Evolutionary conservation across 2,888 invertebrate species (phyloP).

Genomic region (Leptodirus hochenwartii): DNA sequence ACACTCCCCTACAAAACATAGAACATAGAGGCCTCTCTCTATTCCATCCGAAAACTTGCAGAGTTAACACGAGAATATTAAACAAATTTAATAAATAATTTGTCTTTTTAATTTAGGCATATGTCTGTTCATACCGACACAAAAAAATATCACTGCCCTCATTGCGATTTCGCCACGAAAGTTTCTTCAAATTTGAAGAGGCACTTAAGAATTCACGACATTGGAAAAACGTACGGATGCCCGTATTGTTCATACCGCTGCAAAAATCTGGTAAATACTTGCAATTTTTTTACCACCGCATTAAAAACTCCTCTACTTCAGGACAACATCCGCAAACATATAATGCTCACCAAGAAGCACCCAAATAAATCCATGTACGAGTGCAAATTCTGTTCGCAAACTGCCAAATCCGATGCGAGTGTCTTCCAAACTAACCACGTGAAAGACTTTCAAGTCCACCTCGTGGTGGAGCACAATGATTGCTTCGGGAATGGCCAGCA

Average conservation of each 20-base stretch:
- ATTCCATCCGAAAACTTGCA: no score
- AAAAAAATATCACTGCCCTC: conserved; percentile 39
- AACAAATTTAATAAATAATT: no score
- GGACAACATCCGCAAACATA: conserved; percentile 81
- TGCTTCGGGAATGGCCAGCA: no score
- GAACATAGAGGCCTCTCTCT: no score
- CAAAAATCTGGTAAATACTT: conserved; percentile 48
- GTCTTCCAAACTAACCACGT: conserved; percentile 46
- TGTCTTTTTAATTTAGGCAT: conserved; percentile 34
- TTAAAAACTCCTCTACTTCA: conserved; percentile 25
- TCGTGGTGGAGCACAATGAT: conserved; percentile 35
- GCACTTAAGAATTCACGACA: conserved; percentile 63
- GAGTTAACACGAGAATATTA: no score
- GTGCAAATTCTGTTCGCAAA: conserved; percentile 42
- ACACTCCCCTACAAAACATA: no score
- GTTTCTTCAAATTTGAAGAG: conserved; percentile 53
- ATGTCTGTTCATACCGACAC: conserved; percentile 33
- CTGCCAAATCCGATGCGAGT: conserved; percentile 4
- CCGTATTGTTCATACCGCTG: conserved; percentile 65
- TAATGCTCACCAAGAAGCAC: conserved; percentile 61
- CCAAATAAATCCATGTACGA: conserved; percentile 60
- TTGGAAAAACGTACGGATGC: conserved; percentile 70
- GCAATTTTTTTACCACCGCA: neutral
- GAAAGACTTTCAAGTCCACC: conserved; percentile 46
- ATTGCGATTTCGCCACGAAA: conserved; percentile 52